Conservation (phyloP, 2,888 invertebrate genomes). For the Onchidella celtica region DNA sequence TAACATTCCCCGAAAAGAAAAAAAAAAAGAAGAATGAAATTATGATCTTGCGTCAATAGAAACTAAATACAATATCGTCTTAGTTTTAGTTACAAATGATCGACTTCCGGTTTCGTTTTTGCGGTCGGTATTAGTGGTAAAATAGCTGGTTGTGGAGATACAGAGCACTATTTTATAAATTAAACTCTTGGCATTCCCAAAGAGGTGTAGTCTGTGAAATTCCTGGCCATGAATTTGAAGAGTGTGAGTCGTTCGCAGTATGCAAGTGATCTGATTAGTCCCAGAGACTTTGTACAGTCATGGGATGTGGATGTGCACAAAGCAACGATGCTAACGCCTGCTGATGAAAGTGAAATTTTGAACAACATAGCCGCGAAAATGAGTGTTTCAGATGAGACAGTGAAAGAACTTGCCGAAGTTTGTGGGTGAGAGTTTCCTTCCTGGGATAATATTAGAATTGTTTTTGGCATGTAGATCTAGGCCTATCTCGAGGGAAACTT, state of each 20-base stretch:
- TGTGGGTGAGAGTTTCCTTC: conserved; percentile 59
- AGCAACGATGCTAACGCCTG: background rate
- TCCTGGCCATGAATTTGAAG: background rate
- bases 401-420: conserved; percentile 62
- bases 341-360: background rate
- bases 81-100: too few species aligned
- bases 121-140: too few species aligned
- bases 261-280: conserved; percentile 17
- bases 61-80: too few species aligned
- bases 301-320: conserved; percentile 23
- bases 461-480: background rate
- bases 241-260: conserved; percentile 7
- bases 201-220: too few species aligned
- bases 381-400: conserved; percentile 58
- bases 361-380: conserved; percentile 55
- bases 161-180: too few species aligned
- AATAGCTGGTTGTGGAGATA: too few species aligned
- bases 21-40: too few species aligned
- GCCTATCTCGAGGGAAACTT: too few species aligned
- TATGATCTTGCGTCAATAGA: too few species aligned
- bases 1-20: too few species aligned
- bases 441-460: background rate
- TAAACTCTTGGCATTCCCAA: too few species aligned
- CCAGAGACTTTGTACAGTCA: conserved; percentile 19
- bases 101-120: too few species aligned